phyloP scores from a whole-genome alignment of 92 coral and sea anemone species.

The Actinernus sp. region DNA sequence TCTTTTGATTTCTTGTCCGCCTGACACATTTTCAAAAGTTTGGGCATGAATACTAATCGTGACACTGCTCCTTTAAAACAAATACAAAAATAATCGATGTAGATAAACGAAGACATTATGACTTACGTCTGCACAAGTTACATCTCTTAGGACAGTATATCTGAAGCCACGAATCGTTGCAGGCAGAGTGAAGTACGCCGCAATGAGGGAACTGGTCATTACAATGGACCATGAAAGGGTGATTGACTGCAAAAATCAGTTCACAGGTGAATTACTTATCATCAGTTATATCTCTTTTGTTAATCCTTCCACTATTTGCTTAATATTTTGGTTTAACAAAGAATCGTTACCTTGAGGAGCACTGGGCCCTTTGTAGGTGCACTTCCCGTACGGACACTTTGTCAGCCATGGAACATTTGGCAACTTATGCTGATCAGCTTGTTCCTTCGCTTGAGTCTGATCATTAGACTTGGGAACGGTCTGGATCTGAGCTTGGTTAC shows the following conservation, averaged over 20 bases:
- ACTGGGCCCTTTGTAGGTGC: background rate
- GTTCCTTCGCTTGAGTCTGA: background rate
- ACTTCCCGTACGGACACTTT: background rate
- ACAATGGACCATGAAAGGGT: slow-evolving; percentile 75
- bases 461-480: too few relatives aligned
- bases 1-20: too few relatives aligned
- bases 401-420: background rate
- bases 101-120: too few relatives aligned
- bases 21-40: too few relatives aligned
- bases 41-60: too few relatives aligned
- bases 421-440: background rate
- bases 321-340: too few relatives aligned
- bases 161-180: slow-evolving; percentile 95
- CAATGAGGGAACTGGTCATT: slow-evolving; percentile 82
- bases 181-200: slow-evolving; percentile 77
- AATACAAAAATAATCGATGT: too few relatives aligned
- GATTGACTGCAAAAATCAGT: slow-evolving; percentile 50
- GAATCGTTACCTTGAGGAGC: background rate
- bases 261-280: too few relatives aligned
- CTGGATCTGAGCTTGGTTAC: background rate
- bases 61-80: too few relatives aligned
- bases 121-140: slow-evolving; percentile 81
- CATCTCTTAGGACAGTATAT: slow-evolving; percentile 92
- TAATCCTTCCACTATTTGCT: too few relatives aligned
- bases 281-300: too few relatives aligned